phyloP scores from a whole-genome alignment of 2,113 vertebrate genomes.

The Aptenodytes forsteri region DNA sequence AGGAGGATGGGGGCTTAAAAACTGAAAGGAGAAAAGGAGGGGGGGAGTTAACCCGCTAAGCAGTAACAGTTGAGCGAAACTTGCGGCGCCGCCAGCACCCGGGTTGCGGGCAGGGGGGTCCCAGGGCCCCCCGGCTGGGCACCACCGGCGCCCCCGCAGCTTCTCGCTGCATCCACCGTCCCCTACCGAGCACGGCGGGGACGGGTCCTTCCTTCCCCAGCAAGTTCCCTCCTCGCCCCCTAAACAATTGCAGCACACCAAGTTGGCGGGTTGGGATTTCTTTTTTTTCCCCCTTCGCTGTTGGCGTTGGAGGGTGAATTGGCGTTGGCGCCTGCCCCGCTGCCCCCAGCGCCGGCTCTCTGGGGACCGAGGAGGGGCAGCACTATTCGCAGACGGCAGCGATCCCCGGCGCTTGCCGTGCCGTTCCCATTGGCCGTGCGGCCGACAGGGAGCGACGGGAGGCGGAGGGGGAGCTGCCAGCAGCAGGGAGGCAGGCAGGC shows the following conservation, averaged over 20 bases:
- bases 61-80: not conserved
- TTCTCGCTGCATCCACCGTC: not conserved
- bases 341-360: not conserved
- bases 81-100: not conserved
- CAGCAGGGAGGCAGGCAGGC: constrained; percentile 30
- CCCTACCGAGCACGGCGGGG: not conserved
- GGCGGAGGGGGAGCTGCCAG: constrained; percentile 23
- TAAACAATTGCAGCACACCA: not conserved
- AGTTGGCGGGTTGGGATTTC: not conserved
- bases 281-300: not conserved
- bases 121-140: not conserved
- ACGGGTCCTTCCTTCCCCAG: not conserved
- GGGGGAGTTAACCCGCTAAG: not conserved
- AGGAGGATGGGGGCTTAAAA: not conserved
- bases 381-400: not conserved
- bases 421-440: constrained; percentile 65
- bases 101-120: not conserved
- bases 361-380: not conserved
- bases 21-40: too few relatives aligned
- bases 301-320: not conserved
- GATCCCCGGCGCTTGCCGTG: not conserved
- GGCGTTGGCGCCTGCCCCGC: not conserved
- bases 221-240: constrained; percentile 19
- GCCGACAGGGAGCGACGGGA: constrained; percentile 61
- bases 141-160: not conserved